Percentiles rank a stretch among this genome's conserved stretches.
These are phyloP conservation scores for Ylistrum balloti DNA, from an alignment of 1,140 invertebrate species.

Conservation along the genomic window DNA sequence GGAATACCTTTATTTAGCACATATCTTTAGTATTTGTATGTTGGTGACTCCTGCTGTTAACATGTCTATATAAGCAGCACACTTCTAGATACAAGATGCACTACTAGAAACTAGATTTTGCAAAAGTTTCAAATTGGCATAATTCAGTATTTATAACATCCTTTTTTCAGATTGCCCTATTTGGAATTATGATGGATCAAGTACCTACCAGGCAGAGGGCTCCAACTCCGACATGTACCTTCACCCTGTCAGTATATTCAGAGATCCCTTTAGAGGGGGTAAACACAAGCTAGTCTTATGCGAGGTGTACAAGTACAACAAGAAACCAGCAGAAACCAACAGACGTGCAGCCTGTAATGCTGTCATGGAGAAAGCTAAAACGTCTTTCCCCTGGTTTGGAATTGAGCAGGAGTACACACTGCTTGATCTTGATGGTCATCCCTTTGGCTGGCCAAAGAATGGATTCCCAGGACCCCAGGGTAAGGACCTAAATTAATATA, in stretches of 20 bases:
- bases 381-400: conserved; percentile 96
- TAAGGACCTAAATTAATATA: too few species aligned
- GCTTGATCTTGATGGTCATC: conserved; percentile 93
- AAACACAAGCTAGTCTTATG: conserved; percentile 96
- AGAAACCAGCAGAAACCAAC: conserved; percentile 91
- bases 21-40: too few species aligned
- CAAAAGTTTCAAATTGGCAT: too few species aligned
- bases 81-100: too few species aligned
- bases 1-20: too few species aligned
- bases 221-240: conserved; percentile 93
- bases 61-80: too few species aligned
- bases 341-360: conserved; percentile 89
- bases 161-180: conserved; percentile 89
- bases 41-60: too few species aligned
- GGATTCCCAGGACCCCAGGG: conserved; percentile 94
- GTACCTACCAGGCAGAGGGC: conserved; percentile 85
- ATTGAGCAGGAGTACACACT: conserved; percentile 97
- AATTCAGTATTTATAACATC: too few species aligned
- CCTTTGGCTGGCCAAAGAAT: conserved; percentile 97
- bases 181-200: conserved; percentile 98
- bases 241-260: conserved; percentile 92
- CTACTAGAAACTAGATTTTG: too few species aligned
- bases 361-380: conserved; percentile 88
- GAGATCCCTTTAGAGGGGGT: conserved; percentile 93
- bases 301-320: conserved; percentile 89